Base-by-base conservation (phyloP, 2,888 invertebrate species). In the Coenonympha arcania region DNA sequence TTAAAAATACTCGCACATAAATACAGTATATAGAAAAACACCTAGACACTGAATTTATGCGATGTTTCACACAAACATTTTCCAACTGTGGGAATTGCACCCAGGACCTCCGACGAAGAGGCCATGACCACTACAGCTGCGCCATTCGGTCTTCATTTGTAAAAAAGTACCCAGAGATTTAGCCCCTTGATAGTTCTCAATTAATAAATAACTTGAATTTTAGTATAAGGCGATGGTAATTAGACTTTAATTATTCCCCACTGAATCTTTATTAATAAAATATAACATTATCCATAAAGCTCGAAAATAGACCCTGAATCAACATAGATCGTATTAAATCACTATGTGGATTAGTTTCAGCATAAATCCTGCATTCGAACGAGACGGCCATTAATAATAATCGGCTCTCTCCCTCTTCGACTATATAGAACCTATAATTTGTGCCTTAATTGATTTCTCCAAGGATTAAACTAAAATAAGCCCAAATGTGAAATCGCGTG, bases 301-400 rank as follows among this genome's bases (percentile, higher is more conserved):
- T 24, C 16, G 16, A 16, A 24, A 34, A 13, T n/a, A n/a, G n/a
- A n/a, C n/a, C 24, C 15, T 44, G 34, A 33, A 44, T 34, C 34
- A 44, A 44, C 44, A 24, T 44, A 24, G 34, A 34, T 44, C 34
- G 24, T 34, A 40, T 45, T 39, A 43, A 43, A 50, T 37, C 42
- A 47, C 47, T 43, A 40, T 50, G 47, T 50, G 50, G 50, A 54
- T 54, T 54, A 49, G 41, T 45, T 45, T 22, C 22, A 37, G 22
- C 50, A 54, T 54, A 54, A 54, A 54, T 54, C 47, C 40, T 47
- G 43, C 43, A 40, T 50, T 43, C 46, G 28, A 42, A n/a, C 47
- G 28, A 42, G 28, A 22, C 36, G 36, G 31, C 46, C 54, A 51
- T 54, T 51, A 49, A 49, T 55, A 47, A 55, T 52, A 40, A 52